Conservation (phyloP, 2,113 vertebrate species). For the Oplegnathus fasciatus region DNA sequence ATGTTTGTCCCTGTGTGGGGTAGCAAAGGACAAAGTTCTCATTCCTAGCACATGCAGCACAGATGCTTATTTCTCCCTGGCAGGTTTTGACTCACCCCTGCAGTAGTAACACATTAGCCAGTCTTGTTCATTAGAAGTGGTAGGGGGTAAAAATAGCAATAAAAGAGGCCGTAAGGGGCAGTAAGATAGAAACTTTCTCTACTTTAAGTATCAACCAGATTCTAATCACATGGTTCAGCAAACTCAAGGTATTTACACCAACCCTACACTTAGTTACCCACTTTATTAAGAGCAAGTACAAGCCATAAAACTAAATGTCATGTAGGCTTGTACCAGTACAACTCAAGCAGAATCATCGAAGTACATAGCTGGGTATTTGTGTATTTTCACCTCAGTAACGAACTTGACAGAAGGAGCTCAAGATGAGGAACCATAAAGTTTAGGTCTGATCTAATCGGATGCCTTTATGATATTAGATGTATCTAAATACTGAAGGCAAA, state of each 20-base stretch:
- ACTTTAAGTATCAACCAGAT: neutral
- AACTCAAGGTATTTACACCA: constrained; percentile 3
- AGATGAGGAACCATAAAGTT: neutral
- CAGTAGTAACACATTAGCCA: constrained; percentile 45
- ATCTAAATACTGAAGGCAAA: too few relatives aligned
- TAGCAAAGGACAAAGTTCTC: constrained; percentile 70
- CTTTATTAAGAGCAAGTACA: neutral
- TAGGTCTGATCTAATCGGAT: neutral
- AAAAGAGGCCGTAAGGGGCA: neutral
- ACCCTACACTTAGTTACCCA: neutral
- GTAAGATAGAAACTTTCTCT: neutral
- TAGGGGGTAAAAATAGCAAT: neutral
- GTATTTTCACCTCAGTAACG: neutral
- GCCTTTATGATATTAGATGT: neutral
- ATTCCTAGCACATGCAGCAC: constrained; percentile 40
- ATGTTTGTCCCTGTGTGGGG: constrained; percentile 30
- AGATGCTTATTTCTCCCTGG: constrained; percentile 1
- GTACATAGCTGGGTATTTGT: neutral
- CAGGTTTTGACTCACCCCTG: constrained; percentile 11
- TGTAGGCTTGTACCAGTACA: neutral
- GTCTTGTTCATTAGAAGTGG: neutral
- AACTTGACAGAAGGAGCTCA: neutral
- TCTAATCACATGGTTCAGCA: constrained; percentile 30
- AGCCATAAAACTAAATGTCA: constrained; percentile 2
- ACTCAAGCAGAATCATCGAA: neutral